A percentile compares a stretch with the other conserved stretches of the same genome.
Conservation (phyloP, 2,888 invertebrate genomes). For the Nymphalis c-album region DNA sequence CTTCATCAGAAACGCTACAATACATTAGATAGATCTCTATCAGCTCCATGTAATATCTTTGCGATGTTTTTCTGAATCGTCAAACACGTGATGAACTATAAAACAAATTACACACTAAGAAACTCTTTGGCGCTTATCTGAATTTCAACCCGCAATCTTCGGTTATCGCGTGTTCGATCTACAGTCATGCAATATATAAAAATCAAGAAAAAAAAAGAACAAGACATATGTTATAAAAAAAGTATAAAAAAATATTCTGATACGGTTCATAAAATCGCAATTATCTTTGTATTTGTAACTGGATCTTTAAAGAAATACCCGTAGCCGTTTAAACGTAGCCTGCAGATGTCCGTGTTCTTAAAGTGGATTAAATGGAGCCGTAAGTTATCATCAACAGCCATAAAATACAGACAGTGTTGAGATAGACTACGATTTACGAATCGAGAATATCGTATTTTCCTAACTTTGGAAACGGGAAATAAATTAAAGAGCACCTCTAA, state of each 20-base stretch:
- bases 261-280: constrained; percentile 31
- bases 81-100: too few species aligned
- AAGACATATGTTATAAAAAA: too few species aligned
- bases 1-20: too few species aligned
- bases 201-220: too few species aligned
- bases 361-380: constrained; percentile 46
- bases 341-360: constrained; percentile 43
- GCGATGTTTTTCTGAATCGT: too few species aligned
- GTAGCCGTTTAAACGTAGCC: constrained; percentile 31
- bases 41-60: too few species aligned
- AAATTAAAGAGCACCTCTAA: constrained; percentile 39
- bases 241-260: constrained; percentile 6
- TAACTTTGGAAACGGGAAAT: constrained; percentile 37
- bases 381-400: constrained; percentile 48
- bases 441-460: constrained; percentile 39
- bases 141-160: too few species aligned
- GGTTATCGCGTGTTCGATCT: too few species aligned
- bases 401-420: constrained; percentile 47
- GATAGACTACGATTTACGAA: constrained; percentile 46
- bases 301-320: constrained; percentile 35
- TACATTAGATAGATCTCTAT: too few species aligned
- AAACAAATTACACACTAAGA: too few species aligned
- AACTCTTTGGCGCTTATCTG: too few species aligned
- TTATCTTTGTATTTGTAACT: constrained; percentile 34
- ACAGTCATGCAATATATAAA: too few species aligned